Conservation (phyloP, 2,797 vertebrate species). For the Melanotaenia parkinsoni region DNA sequence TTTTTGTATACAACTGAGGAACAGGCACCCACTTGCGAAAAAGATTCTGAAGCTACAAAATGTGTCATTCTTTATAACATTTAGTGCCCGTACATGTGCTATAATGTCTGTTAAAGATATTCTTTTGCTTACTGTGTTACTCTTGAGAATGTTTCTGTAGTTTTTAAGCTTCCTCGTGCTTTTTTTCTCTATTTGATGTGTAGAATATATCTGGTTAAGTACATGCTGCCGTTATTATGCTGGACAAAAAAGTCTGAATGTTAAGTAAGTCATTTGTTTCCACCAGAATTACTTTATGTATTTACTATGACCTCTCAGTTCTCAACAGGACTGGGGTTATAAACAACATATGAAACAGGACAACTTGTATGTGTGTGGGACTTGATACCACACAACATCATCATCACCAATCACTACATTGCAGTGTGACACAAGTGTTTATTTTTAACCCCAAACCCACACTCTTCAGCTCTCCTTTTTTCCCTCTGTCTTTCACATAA, state of each 20-base stretch:
- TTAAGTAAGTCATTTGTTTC: constrained; percentile 18
- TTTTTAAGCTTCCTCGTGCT: not conserved
- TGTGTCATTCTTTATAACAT: not conserved
- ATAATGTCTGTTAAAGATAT: not conserved
- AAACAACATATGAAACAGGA: constrained; percentile 68
- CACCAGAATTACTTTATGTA: constrained; percentile 59
- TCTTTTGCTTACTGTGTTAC: not conserved
- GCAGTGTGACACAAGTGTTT: constrained; percentile 49
- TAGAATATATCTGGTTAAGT: not conserved
- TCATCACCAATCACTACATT: constrained; percentile 64
- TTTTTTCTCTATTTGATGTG: not conserved
- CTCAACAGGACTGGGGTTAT: constrained; percentile 35
- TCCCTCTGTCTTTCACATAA: constrained; percentile 31
- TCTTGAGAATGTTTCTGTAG: not conserved
- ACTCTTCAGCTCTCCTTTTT: constrained; percentile 1
- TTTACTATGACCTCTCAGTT: constrained; percentile 52
- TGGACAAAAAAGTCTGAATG: not conserved
- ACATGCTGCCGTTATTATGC: not conserved
- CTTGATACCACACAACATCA: constrained; percentile 59
- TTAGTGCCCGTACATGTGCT: not conserved
- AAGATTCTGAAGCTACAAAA: not conserved
- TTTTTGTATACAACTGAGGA: not conserved
- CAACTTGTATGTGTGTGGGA: constrained; percentile 53
- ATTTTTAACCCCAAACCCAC: constrained; percentile 37
- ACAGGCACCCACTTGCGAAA: not conserved